Evolutionary conservation across 2,797 vertebrate genomes (phyloP).

Genomic region (Artibeus jamaicensis): DNA sequence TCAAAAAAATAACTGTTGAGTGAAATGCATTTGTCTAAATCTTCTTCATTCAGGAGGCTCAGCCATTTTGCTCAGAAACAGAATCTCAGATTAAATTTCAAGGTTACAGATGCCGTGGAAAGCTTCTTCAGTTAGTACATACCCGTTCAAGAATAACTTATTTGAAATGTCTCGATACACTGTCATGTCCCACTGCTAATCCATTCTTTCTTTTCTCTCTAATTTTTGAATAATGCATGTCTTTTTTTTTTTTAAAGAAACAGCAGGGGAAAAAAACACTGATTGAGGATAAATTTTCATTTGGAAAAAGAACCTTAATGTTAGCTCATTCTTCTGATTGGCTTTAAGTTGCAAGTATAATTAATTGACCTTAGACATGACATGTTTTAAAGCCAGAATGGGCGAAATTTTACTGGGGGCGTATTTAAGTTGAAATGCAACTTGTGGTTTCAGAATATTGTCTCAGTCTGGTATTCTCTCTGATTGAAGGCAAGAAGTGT

Average conservation of each 20-base stretch:
- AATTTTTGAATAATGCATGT: slow-evolving; percentile 65
- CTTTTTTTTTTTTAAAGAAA: slow-evolving; percentile 35
- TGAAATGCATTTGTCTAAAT: not conserved
- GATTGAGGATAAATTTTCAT: slow-evolving; percentile 66
- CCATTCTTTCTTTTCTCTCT: slow-evolving; percentile 50
- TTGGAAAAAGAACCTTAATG: slow-evolving; percentile 54
- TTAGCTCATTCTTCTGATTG: slow-evolving; percentile 60
- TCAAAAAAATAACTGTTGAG: not conserved
- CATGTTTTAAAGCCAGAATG: slow-evolving; percentile 52
- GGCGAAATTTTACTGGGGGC: slow-evolving; percentile 54
- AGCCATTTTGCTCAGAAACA: slow-evolving; percentile 27
- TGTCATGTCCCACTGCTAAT: slow-evolving; percentile 38
- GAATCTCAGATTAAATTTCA: slow-evolving; percentile 46
- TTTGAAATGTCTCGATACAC: slow-evolving; percentile 38
- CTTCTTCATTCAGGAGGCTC: not conserved
- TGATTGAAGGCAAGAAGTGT: slow-evolving; percentile 53
- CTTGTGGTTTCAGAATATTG: slow-evolving; percentile 54
- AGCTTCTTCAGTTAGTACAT: not conserved
- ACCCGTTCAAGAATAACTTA: slow-evolving; percentile 43
- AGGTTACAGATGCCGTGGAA: slow-evolving; percentile 29
- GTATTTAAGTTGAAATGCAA: slow-evolving; percentile 66
- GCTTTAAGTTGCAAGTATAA: slow-evolving; percentile 62
- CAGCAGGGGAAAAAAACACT: not conserved
- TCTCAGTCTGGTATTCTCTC: slow-evolving; percentile 46
- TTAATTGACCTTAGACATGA: slow-evolving; percentile 61